Evolutionary conservation across 2,113 vertebrate genomes (phyloP).

Genomic region (Hiodon alosoides): DNA sequence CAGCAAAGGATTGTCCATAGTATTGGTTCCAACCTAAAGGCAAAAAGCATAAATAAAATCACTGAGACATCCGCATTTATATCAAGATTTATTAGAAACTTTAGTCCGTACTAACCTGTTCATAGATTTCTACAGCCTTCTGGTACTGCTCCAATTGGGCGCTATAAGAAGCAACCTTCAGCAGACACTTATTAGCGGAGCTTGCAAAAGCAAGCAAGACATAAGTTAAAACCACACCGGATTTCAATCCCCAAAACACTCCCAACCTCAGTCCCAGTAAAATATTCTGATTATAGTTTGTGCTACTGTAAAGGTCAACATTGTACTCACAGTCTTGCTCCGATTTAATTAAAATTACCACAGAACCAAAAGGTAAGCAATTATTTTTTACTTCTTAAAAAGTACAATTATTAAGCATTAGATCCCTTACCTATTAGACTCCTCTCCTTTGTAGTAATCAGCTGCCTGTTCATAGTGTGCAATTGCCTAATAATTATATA

Average conservation of each 20-base stretch:
- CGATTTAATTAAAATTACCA: too few relatives aligned
- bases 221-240: background rate
- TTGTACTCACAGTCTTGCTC: too few relatives aligned
- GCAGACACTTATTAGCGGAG: constrained; percentile 96
- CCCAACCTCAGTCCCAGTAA: background rate
- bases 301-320: too few relatives aligned
- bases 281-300: background rate
- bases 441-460: constrained; percentile 97
- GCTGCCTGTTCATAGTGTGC: constrained; percentile 98
- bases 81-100: background rate
- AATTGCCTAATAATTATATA: constrained; percentile 68
- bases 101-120: constrained; percentile 72
- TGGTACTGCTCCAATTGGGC: constrained; percentile 96
- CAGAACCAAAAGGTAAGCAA: too few relatives aligned
- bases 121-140: constrained; percentile 93
- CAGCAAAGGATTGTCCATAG: constrained; percentile 93
- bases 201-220: constrained; percentile 35
- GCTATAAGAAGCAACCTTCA: constrained; percentile 89
- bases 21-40: constrained; percentile 82
- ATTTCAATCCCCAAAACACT: background rate
- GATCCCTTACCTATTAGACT: constrained; percentile 84
- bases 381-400: too few relatives aligned
- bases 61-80: background rate
- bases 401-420: background rate
- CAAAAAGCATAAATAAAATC: background rate